Percentiles rank a stretch among this genome's conserved stretches.
These are phyloP conservation scores for Lampropteryx suffumata DNA, from an alignment of 2,888 invertebrate species.

Conservation along the genomic window DNA sequence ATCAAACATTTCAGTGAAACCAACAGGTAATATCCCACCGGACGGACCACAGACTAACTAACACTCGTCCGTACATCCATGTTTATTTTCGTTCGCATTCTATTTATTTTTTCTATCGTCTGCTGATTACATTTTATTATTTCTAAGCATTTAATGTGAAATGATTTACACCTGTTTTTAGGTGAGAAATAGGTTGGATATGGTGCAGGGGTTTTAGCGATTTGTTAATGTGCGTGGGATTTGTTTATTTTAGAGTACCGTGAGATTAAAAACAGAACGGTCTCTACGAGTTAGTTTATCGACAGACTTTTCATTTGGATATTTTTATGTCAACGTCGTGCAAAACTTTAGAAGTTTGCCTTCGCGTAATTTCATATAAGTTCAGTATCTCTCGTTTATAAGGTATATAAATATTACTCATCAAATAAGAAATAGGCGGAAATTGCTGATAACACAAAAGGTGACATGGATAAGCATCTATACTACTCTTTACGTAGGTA, in stretches of 20 bases:
- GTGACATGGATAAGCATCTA: too few relatives aligned
- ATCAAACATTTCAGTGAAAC: conserved; percentile 75
- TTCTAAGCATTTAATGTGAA: conserved; percentile 37
- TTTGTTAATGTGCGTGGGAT: conserved; percentile 16
- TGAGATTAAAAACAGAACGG: background rate
- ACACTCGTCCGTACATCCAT: conserved; percentile 44
- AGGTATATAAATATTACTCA: too few relatives aligned
- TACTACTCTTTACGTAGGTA: too few relatives aligned
- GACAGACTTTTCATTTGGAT: too few relatives aligned
- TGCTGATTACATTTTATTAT: conserved; percentile 72
- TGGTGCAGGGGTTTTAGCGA: conserved; percentile 17
- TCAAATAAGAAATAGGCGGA: too few relatives aligned
- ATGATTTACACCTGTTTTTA: conserved; percentile 36
- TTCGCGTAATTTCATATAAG: too few relatives aligned
- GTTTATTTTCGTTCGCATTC: conserved; percentile 68
- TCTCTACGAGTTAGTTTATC: too few relatives aligned
- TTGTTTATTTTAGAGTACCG: conserved; percentile 8
- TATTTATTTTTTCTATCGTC: conserved; percentile 64
- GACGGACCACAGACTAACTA: conserved; percentile 35
- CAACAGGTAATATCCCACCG: conserved; percentile 75
- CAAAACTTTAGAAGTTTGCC: too few relatives aligned
- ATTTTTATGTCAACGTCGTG: too few relatives aligned
- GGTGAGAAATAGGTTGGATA: conserved; percentile 24
- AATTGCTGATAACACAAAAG: too few relatives aligned
- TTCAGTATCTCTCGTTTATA: too few relatives aligned